These are phyloP conservation scores for Hydrotaea cyrtoneurina DNA, from an alignment of 2,888 invertebrate genomes.

Conservation along the genomic window DNA sequence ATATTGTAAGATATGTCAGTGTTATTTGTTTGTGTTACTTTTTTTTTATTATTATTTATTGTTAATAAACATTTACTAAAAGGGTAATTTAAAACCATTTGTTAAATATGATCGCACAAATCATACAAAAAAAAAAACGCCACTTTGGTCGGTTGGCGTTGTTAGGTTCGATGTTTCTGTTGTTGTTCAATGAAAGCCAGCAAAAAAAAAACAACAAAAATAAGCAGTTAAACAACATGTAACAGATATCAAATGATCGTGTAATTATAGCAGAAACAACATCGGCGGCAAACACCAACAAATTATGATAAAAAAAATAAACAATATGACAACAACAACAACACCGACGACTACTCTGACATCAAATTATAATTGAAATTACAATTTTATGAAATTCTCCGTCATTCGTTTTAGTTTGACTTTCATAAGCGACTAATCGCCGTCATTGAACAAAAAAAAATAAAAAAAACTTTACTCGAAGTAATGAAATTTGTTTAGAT, in stretches of 20 bases:
- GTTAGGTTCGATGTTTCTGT: constrained; percentile 3
- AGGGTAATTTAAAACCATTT: constrained; percentile 60
- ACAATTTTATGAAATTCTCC: neutral
- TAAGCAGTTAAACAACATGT: constrained; percentile 65
- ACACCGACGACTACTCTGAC: neutral
- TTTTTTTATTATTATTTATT: neutral
- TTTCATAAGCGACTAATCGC: neutral
- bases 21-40: no score
- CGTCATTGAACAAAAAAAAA: neutral
- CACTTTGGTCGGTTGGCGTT: constrained; percentile 34
- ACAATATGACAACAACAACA: neutral
- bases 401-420: neutral
- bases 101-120: constrained; percentile 57
- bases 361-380: neutral
- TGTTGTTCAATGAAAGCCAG: constrained; percentile 2
- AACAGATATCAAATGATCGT: constrained; percentile 66
- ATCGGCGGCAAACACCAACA: neutral
- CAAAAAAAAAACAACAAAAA: constrained; percentile 46
- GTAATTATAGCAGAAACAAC: constrained; percentile 57
- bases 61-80: constrained; percentile 17
- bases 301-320: neutral
- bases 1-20: neutral
- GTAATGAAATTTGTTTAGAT: constrained; percentile 6
- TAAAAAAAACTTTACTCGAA: neutral
- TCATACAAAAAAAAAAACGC: constrained; percentile 47